Base-by-base conservation (phyloP, 1,140 invertebrate species). In the Carposina sasakii region DNA sequence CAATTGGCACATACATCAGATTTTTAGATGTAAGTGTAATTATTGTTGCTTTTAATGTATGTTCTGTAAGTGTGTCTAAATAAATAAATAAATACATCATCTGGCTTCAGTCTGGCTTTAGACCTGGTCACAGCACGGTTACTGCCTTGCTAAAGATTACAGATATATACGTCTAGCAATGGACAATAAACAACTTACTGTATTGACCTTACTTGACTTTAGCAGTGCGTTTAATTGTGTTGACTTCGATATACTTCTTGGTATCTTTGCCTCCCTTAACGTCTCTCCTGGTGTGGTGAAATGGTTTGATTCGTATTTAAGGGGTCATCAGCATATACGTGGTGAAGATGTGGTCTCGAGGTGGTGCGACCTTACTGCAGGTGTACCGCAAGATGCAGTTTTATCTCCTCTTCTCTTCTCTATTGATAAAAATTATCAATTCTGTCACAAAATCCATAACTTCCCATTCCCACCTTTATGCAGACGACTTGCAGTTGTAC, bases 171-270 rank as follows among this genome's bases (percentile, higher is more conserved):
- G 36, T 20, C 36, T n/a, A 21, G 36, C 20, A 20, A 39, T 39
- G 36, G 36, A 39, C 22, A 22, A 39, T 12, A 39, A 12, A 4
- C 2, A 39, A 21, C 19, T 39, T 2, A 39, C 36, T 20, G 36
- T 13, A 1, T 21, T 39, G 6, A 13, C 19, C 13, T 15, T 39
- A 10, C 13, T 39, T 8, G 36, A 39, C 20, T 39, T 39, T 13
- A 39, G 36, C 15, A 39, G 36, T 20, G 36, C 36, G 9, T 39
- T 21, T 10, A 39, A 39, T 20, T 39, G 19, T 39, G 36, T 39
- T 39, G 36, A 39, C 36, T 21, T 39, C 19, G 36, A 39, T 15
- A 22, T 39, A 9, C 36, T 39, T 13, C 19, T 39, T 1, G 36
- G 36, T 39, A 39, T 20, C 19, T 20, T 39, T 21, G 19, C 9